phyloP scores from a whole-genome alignment of 1,140 invertebrate species.

The Drosophila pectinifera region DNA sequence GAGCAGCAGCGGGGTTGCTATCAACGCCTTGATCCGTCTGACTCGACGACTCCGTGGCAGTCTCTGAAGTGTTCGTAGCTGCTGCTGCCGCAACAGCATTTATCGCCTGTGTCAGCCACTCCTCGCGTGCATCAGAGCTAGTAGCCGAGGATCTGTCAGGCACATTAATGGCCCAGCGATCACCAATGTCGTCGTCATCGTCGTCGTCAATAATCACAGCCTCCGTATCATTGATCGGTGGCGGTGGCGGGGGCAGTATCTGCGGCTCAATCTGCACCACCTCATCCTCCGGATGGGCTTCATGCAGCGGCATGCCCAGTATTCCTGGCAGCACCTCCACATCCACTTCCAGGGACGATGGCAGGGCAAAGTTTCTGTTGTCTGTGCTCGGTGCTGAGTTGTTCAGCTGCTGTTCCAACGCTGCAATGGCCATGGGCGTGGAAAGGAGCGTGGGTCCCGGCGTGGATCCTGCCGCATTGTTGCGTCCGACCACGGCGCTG shows the following conservation, averaged over 20 bases:
- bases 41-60: background rate
- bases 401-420: constrained; percentile 15
- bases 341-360: constrained; percentile 50
- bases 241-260: constrained; percentile 24
- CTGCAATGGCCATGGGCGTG: constrained; percentile 11
- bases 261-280: constrained; percentile 18
- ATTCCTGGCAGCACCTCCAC: constrained; percentile 31
- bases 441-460: constrained; percentile 6
- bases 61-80: background rate
- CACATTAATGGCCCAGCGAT: background rate
- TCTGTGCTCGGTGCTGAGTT: background rate
- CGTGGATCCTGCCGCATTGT: background rate
- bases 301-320: constrained; percentile 38
- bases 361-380: constrained; percentile 19
- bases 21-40: background rate
- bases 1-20: background rate
- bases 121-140: background rate
- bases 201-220: background rate
- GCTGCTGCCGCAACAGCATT: background rate
- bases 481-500: background rate
- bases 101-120: background rate
- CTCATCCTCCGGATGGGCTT: constrained; percentile 8
- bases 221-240: background rate
- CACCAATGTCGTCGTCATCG: constrained; percentile 1
- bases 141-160: background rate